These are phyloP conservation scores for Myrmecophaga tridactyla DNA, from an alignment of 2,113 vertebrate species.

Conservation along the genomic window DNA sequence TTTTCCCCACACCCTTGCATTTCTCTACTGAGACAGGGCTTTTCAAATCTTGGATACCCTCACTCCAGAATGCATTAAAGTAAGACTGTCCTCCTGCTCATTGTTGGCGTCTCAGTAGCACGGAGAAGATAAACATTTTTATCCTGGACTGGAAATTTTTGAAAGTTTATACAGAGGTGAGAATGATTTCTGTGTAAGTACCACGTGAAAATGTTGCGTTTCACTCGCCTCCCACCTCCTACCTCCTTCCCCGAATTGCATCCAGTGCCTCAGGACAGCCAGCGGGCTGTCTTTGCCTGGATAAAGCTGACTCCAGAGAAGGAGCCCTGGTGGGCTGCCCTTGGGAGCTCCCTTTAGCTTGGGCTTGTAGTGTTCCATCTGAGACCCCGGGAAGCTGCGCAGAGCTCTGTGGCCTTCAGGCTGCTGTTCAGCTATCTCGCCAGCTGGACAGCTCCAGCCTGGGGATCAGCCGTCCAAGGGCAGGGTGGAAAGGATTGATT, in stretches of 20 bases:
- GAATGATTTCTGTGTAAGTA: background rate
- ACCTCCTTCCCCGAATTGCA: background rate
- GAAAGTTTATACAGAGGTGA: background rate
- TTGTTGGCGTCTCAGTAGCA: background rate
- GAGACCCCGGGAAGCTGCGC: background rate
- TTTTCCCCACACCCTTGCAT: background rate
- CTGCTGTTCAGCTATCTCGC: background rate
- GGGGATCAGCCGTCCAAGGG: background rate
- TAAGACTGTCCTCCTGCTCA: background rate
- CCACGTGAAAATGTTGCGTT: background rate
- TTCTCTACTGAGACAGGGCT: background rate
- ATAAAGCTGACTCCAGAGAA: background rate
- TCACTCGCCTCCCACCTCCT: no score
- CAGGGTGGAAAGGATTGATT: background rate
- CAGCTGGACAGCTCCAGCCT: background rate
- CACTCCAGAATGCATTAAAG: constrained; percentile 55
- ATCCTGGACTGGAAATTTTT: background rate
- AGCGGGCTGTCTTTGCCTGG: background rate
- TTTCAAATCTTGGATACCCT: background rate
- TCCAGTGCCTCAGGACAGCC: background rate
- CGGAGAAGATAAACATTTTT: background rate
- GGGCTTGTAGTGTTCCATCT: background rate
- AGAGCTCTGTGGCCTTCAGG: background rate
- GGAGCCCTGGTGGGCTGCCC: background rate
- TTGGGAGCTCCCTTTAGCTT: background rate